Percentiles rank a stretch among this genome's conserved stretches.
phyloP scores from a whole-genome alignment of 2,888 invertebrate species.

The Spilarctia lutea region DNA sequence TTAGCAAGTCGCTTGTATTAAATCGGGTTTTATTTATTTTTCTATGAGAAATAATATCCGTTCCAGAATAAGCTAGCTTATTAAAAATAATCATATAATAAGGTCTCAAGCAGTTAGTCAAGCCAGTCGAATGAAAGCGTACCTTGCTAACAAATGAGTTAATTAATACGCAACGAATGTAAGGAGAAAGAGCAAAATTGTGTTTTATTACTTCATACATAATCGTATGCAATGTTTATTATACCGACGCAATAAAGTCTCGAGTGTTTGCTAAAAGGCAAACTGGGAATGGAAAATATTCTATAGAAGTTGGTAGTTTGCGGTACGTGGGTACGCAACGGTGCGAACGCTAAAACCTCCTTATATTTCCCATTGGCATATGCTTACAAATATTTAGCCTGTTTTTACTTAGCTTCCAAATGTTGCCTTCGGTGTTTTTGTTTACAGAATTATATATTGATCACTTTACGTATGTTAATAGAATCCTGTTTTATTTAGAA shows the following conservation, averaged over 20 bases:
- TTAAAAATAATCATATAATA: constrained; percentile 7
- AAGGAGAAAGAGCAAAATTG: constrained; percentile 39
- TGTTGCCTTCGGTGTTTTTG: not conserved
- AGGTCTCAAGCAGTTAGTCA: constrained; percentile 7
- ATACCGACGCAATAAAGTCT: constrained; percentile 21
- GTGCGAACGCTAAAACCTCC: constrained; percentile 6
- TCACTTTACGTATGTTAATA: not conserved
- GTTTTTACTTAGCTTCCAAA: not conserved
- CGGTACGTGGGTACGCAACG: constrained; percentile 11
- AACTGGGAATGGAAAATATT: constrained; percentile 18
- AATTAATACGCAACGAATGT: constrained; percentile 32
- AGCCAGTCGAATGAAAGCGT: constrained; percentile 18
- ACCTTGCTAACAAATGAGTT: constrained; percentile 37
- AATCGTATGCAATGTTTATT: constrained; percentile 24
- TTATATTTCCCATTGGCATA: constrained; percentile 6
- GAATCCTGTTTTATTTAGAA: not conserved
- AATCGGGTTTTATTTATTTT: not conserved
- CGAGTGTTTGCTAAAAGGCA: constrained; percentile 23
- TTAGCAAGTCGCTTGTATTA: not conserved
- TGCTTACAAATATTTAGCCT: constrained; percentile 3
- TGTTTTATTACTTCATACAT: constrained; percentile 39
- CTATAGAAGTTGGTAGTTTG: constrained; percentile 20
- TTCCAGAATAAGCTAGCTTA: not conserved
- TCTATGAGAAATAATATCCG: not conserved
- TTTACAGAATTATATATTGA: not conserved